Evolutionary conservation across 2,888 invertebrate genomes (phyloP).

Genomic region (Callosobruchus maculatus): DNA sequence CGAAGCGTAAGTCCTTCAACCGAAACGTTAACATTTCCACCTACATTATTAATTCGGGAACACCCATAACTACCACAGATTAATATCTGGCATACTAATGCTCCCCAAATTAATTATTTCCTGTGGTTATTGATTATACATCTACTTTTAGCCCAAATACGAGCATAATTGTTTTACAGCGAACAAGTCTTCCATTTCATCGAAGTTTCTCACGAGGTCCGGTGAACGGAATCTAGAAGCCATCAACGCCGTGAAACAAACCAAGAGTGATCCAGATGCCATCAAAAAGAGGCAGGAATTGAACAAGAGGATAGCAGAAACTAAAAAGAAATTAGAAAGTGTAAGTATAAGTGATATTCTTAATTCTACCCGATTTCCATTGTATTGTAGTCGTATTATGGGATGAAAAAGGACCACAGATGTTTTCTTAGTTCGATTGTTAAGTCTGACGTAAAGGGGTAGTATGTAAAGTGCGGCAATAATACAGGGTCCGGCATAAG

Average conservation of each 20-base stretch:
- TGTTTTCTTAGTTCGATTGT: too few species aligned
- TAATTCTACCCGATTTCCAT: background rate
- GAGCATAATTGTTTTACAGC: conserved; percentile 32
- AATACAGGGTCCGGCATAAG: too few species aligned
- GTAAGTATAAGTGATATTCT: conserved; percentile 55
- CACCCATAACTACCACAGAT: background rate
- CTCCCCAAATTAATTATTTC: background rate
- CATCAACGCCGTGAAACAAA: conserved; percentile 55
- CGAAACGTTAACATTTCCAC: background rate
- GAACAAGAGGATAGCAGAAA: conserved; percentile 77
- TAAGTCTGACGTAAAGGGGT: too few species aligned
- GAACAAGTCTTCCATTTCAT: conserved; percentile 60
- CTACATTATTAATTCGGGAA: background rate
- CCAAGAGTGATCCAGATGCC: conserved; percentile 61
- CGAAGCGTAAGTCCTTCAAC: background rate
- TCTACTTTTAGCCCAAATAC: background rate
- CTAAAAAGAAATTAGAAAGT: conserved; percentile 79
- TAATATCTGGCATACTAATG: background rate
- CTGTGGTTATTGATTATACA: background rate
- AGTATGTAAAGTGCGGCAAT: too few species aligned
- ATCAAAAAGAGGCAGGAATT: conserved; percentile 72
- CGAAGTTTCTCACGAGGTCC: conserved; percentile 52
- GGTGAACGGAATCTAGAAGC: conserved; percentile 50
- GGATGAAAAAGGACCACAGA: too few species aligned
- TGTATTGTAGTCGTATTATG: background rate